Conservation (phyloP, 2,113 vertebrate species). For the Elephas maximus region DNA sequence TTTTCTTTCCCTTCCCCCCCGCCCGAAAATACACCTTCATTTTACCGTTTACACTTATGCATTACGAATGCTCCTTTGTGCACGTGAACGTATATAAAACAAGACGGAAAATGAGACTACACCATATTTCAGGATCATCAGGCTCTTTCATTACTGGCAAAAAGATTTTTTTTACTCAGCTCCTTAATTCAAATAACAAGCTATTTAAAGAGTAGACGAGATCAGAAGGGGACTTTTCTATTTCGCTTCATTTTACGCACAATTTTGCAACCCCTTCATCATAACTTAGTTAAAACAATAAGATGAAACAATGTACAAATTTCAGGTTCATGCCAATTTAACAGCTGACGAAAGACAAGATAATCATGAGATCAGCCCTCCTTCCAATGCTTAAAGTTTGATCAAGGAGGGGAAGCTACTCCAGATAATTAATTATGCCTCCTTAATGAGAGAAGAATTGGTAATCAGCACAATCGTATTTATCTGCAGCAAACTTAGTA, state of each 20-base stretch:
- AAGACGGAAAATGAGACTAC: conserved; percentile 40
- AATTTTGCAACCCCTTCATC: conserved; percentile 81
- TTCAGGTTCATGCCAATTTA: conserved; percentile 84
- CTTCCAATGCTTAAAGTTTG: conserved; percentile 84
- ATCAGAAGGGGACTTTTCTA: conserved; percentile 71
- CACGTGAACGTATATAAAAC: conserved; percentile 85
- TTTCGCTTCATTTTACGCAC: conserved; percentile 79
- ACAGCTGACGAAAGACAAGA: conserved; percentile 73
- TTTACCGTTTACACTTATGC: conserved; percentile 88
- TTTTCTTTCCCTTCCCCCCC: conserved; percentile 71
- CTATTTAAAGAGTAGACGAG: conserved; percentile 74
- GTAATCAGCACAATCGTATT: conserved; percentile 81
- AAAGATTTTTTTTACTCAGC: conserved; percentile 57
- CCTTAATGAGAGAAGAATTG: conserved; percentile 79
- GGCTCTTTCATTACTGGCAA: conserved; percentile 72
- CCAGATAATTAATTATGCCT: conserved; percentile 83
- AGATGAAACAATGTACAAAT: conserved; percentile 80
- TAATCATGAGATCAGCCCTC: conserved; percentile 54
- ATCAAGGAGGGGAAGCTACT: conserved; percentile 74
- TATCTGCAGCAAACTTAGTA: conserved; percentile 84
- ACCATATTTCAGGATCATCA: conserved; percentile 62
- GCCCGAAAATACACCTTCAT: conserved; percentile 88
- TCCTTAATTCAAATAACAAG: conserved; percentile 76
- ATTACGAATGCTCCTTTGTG: conserved; percentile 90
- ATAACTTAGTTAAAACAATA: conserved; percentile 83